Conservation (phyloP, 1,140 invertebrate genomes). For the Leptinotarsa texana region DNA sequence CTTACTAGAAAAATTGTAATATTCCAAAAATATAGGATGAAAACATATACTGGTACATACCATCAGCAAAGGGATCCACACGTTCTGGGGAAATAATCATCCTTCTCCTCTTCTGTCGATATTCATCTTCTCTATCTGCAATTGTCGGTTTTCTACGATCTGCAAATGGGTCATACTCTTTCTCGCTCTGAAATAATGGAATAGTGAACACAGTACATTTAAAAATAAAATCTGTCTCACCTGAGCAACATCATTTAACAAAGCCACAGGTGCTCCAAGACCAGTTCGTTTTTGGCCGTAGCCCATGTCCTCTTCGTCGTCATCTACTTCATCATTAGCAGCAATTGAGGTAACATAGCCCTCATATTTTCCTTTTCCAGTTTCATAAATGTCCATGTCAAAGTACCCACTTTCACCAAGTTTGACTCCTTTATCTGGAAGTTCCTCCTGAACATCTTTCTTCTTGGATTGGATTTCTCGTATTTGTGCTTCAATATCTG, state of each 20-base stretch:
- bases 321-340: constrained; percentile 86
- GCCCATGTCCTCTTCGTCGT: constrained; percentile 85
- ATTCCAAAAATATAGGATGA: constrained; percentile 45
- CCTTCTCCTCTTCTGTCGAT: constrained; percentile 81
- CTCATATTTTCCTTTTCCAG: constrained; percentile 80
- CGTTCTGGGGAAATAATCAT: constrained; percentile 96
- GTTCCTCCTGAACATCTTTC: constrained; percentile 74
- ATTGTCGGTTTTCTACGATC: constrained; percentile 89
- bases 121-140: constrained; percentile 96
- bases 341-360: constrained; percentile 96
- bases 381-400: constrained; percentile 93
- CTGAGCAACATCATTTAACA: constrained; percentile 88
- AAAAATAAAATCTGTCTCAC: constrained; percentile 58
- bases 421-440: constrained; percentile 73
- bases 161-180: constrained; percentile 96
- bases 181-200: constrained; percentile 71
- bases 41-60: constrained; percentile 64
- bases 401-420: constrained; percentile 87
- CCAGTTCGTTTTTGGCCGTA: constrained; percentile 72
- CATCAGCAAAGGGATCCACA: constrained; percentile 96
- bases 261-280: constrained; percentile 83
- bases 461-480: constrained; percentile 87
- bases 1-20: constrained; percentile 16
- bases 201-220: too few species aligned
- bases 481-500: constrained; percentile 94